Conservation (phyloP, 2,888 invertebrate species). For the Limnephilus rhombicus region DNA sequence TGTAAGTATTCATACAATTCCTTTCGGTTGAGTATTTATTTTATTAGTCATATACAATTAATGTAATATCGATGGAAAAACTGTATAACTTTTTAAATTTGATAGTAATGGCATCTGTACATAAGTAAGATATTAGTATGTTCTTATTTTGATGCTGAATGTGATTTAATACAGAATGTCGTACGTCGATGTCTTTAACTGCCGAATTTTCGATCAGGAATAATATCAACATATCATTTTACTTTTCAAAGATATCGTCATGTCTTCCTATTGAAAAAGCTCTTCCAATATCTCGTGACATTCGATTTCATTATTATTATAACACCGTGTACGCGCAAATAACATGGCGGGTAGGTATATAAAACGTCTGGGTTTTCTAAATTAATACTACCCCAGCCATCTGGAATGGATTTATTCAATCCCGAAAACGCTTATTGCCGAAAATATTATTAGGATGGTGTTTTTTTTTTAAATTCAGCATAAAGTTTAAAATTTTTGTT, state of each 20-base stretch:
- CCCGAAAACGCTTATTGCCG: not conserved
- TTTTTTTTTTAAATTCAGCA: not conserved
- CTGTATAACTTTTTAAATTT: no score
- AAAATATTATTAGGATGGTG: not conserved
- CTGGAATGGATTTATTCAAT: not conserved
- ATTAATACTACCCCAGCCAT: not conserved
- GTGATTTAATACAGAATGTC: no score
- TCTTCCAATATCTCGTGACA: not conserved
- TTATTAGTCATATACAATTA: no score
- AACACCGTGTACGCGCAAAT: not conserved
- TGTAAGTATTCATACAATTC: no score
- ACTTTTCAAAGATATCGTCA: not conserved
- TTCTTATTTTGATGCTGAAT: no score
- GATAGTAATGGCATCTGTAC: no score
- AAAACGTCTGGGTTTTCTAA: not conserved
- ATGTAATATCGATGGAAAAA: no score
- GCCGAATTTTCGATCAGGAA: no score
- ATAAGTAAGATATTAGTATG: no score
- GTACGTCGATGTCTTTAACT: no score
- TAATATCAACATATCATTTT: no score
- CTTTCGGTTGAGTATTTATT: no score
- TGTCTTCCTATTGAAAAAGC: constrained; percentile 2
- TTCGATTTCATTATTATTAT: not conserved
- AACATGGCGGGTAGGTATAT: not conserved
- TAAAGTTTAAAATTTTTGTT: not conserved